A percentile compares a stretch with the other conserved stretches of the same genome.
phyloP scores from a whole-genome alignment of 2,888 invertebrate genomes.

The Andrena trimmerana region DNA sequence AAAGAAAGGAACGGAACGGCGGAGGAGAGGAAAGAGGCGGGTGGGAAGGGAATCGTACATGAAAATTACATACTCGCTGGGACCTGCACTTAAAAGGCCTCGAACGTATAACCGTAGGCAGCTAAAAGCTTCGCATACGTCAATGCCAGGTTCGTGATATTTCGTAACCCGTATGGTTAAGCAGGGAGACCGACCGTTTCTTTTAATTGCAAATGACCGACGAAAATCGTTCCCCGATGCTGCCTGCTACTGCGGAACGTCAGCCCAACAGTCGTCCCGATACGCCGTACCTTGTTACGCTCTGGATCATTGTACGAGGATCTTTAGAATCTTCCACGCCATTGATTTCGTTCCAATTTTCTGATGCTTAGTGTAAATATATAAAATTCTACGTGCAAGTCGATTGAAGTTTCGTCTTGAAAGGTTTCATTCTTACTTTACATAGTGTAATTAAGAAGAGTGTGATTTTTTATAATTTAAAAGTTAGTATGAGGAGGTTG shows the following conservation, averaged over 20 bases:
- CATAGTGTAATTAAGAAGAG: too few relatives aligned
- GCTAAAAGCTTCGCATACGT: constrained; percentile 72
- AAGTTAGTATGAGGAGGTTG: background rate
- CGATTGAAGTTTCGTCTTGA: too few relatives aligned
- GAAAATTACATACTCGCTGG: constrained; percentile 74
- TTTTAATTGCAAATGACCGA: constrained; percentile 35
- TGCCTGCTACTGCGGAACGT: background rate
- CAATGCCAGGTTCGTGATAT: constrained; percentile 71
- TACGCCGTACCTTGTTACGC: background rate
- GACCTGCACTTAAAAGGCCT: constrained; percentile 73
- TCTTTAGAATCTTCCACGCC: too few relatives aligned
- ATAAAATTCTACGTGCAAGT: too few relatives aligned
- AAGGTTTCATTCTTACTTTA: too few relatives aligned
- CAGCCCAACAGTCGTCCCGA: background rate
- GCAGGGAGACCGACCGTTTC: constrained; percentile 13
- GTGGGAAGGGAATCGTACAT: constrained; percentile 69
- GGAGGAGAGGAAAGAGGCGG: constrained; percentile 33
- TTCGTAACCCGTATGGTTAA: constrained; percentile 53
- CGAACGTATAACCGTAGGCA: constrained; percentile 71
- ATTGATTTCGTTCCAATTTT: too few relatives aligned
- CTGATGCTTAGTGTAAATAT: too few relatives aligned
- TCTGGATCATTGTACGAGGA: background rate
- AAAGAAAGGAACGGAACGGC: constrained; percentile 35
- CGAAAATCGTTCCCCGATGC: constrained; percentile 8
- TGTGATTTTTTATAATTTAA: background rate